Conservation (phyloP, 2,113 vertebrate species). For the Brienomyrus brachyistius region DNA sequence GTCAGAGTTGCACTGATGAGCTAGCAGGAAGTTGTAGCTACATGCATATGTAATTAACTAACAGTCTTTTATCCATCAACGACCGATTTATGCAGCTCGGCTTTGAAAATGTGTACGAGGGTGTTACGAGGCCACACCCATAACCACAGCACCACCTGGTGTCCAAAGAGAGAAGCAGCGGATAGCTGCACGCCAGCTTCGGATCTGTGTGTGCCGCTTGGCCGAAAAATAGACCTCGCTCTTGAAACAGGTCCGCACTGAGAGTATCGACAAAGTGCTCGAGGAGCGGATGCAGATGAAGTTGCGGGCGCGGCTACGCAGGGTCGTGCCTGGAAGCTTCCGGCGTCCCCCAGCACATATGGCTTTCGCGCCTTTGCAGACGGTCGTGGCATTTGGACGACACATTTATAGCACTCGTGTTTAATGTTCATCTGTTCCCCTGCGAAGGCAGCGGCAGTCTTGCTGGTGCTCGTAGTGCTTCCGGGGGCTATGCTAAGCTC, state of each 20-base stretch:
- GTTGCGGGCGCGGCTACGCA: neutral
- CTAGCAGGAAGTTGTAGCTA: neutral
- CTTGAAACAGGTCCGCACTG: neutral
- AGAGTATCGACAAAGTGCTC: neutral
- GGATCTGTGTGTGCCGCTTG: neutral
- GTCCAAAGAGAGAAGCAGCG: neutral
- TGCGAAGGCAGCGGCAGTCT: neutral
- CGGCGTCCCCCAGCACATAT: neutral
- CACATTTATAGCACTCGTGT: constrained; percentile 10
- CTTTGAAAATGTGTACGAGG: neutral
- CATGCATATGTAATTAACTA: neutral
- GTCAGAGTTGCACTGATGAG: neutral
- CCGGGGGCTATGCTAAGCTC: neutral
- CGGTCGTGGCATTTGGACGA: constrained; percentile 6
- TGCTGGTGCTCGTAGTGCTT: neutral
- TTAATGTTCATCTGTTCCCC: constrained; percentile 18
- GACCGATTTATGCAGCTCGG: neutral
- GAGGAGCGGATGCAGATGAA: neutral
- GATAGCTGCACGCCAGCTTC: neutral
- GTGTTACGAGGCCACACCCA: neutral
- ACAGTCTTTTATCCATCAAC: neutral
- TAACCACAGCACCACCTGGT: neutral
- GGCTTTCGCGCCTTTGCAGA: constrained; percentile 1
- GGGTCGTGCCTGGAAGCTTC: neutral
- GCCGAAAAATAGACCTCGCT: neutral